These are phyloP conservation scores for Pedionomus torquatus DNA, from an alignment of 2,113 vertebrate species.

Conservation along the genomic window DNA sequence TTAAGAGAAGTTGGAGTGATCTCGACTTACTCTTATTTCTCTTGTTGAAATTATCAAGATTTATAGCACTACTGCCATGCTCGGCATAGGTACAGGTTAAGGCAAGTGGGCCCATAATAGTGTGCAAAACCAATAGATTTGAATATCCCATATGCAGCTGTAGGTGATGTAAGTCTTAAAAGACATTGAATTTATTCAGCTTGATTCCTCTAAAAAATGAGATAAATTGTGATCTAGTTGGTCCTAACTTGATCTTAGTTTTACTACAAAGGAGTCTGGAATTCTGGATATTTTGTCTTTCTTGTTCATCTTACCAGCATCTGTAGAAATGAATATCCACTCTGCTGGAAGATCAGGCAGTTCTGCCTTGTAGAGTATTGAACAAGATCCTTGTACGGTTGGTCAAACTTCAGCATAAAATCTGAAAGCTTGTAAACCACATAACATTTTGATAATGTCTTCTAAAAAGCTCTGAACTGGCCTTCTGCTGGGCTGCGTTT, in stretches of 20 bases:
- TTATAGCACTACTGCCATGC: background rate
- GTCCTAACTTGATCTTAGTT: background rate
- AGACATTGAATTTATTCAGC: background rate
- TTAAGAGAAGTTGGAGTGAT: background rate
- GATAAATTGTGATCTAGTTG: background rate
- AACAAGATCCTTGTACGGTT: background rate
- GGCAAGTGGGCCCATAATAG: background rate
- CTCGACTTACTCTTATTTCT: background rate
- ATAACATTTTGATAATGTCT: background rate
- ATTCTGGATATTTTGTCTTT: background rate
- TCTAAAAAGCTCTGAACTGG: background rate
- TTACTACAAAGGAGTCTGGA: background rate
- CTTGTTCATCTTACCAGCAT: background rate
- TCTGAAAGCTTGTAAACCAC: background rate
- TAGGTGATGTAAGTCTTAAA: background rate
- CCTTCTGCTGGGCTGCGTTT: background rate
- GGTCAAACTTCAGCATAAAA: background rate
- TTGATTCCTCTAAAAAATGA: background rate
- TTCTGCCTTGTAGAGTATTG: background rate
- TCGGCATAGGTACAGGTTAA: background rate
- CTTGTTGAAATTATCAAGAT: background rate
- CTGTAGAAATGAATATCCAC: background rate
- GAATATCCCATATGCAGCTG: background rate
- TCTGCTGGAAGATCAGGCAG: background rate
- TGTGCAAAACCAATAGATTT: background rate